Percentiles rank a stretch among this genome's conserved stretches.
Conservation (phyloP, 1,140 invertebrate genomes). For the Sarcophaga peregrina region DNA sequence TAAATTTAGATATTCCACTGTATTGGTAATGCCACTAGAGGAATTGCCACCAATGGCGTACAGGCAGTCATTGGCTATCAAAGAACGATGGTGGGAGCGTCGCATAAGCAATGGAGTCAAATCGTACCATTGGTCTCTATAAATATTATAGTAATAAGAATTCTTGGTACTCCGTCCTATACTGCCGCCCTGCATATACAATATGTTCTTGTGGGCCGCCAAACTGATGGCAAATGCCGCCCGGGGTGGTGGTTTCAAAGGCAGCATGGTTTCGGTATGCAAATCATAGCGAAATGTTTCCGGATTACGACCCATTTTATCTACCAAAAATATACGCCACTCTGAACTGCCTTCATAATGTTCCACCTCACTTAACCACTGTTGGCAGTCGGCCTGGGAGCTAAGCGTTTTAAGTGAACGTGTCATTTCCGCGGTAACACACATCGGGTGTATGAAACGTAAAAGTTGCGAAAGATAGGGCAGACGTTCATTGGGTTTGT, state of each 20-base stretch:
- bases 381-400: slow-evolving; percentile 21
- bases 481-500: slow-evolving; percentile 38
- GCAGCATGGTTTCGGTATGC: slow-evolving; percentile 27
- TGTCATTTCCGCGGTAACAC: slow-evolving; percentile 41
- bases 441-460: slow-evolving; percentile 45
- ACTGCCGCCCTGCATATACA: slow-evolving; percentile 47
- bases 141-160: slow-evolving; percentile 47
- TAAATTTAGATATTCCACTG: slow-evolving; percentile 47
- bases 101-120: slow-evolving; percentile 35
- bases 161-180: slow-evolving; percentile 40
- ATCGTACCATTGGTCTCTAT: slow-evolving; percentile 47
- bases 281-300: slow-evolving; percentile 43
- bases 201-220: slow-evolving; percentile 44
- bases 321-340: slow-evolving; percentile 48
- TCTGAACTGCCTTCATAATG: slow-evolving; percentile 41
- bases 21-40: slow-evolving; percentile 31
- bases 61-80: slow-evolving; percentile 43
- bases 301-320: slow-evolving; percentile 47
- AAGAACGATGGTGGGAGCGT: slow-evolving; percentile 47
- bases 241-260: slow-evolving; percentile 42
- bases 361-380: slow-evolving; percentile 43
- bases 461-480: slow-evolving; percentile 34
- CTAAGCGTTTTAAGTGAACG: slow-evolving; percentile 38
- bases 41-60: slow-evolving; percentile 48
- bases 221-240: slow-evolving; percentile 47